Evolutionary conservation across 2,888 invertebrate species (phyloP), one percentile per base, ranked within the genome.

Genomic region (Liopterus haemorrhoidalis): DNA sequence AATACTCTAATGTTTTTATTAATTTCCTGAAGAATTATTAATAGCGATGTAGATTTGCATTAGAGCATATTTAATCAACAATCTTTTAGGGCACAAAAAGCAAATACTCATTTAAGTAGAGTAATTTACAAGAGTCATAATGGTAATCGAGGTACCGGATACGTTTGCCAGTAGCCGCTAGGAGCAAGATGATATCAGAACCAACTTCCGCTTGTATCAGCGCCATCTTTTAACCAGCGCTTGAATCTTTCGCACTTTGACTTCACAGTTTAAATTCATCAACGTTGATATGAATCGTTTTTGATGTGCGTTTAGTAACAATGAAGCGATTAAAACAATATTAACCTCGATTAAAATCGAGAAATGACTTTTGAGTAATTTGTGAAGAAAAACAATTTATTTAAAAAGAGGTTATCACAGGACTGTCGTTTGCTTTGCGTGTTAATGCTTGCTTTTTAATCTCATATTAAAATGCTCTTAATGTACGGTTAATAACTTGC

Each of bases 251-350:
- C 28, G 28, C 28, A 15, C 28, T 12, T n/a, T n/a, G n/a, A n/a
- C n/a, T n/a, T n/a, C n/a, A n/a, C n/a, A n/a, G n/a, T n/a, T n/a
- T n/a, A n/a, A n/a, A n/a, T n/a, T 15, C 28, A 28, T 14, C 28
- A 15, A 28, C 28, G 15, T 28, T 28, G 28, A 14, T 14, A 15
- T 28, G 28, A 35, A 27, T 41, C 27, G 32, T 41, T 25, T n/a
- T n/a, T n/a, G n/a, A n/a, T n/a, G n/a, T n/a, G 25, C 24, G 28
- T 32, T 41, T 22, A 37, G 37, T 30, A 44, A 44, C 44, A 44
- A 44, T 44, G 37, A 37, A 44, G 24, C 44, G 44, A 44, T 44
- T 44, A 44, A 44, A 44, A 44, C 37, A 37, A 37, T 30, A 44
- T 44, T 44, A 44, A 22, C 37, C 44, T 37, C 38, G 38, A 44